Evolutionary conservation across 2,797 vertebrate species (phyloP), one percentile per base, ranked within the genome.

Genomic region (Mionectes olivaceus): DNA sequence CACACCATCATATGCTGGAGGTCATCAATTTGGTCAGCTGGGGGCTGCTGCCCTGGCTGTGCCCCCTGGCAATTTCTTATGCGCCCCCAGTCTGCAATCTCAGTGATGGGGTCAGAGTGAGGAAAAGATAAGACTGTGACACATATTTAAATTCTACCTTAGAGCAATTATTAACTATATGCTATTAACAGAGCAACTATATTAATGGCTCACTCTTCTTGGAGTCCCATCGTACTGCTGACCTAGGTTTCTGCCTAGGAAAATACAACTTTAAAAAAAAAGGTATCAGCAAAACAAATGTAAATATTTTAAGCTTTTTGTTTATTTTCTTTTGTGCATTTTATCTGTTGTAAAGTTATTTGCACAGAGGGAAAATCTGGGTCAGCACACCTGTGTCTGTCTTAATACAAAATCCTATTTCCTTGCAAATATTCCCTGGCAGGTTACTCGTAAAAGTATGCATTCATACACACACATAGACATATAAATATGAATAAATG

Each of bases 1-100:
- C 16, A 13, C 2, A 4, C 3, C 1, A 4, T 30, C 24, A 5
- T 39, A 11, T 5, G 22, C 30, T 61, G 6, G 41, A 14, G 27
- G 1, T 41, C 74, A 24, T n/a, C 11, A 7, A 13, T 77, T 39
- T 55, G 44, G 13, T 44, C 74, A 49, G 6, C 18, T 55, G 15
- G 11, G 3, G 9, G 22, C 24, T 78, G n/a, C 47, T 82, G 25
- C 3, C 18, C 27, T 43, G 21, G 2, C 27, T 75, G 18, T 37
- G 33, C 19, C 11, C 27, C 5, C 13, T 44, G 2, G 0, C 7
- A 79, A 57, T 16, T 86, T 69, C 13, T 70, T 28, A 18, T 32
- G 28, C 7, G 24, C 2, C 22, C 1, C 3, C 23, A 67, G 16
- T 5, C 46, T 53, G 4, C 14, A 44, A 8, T 3, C 27, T 75